Conservation (phyloP, 37 sponge, comb jelly and placozoan genomes). For the Axinella damicornis region DNA sequence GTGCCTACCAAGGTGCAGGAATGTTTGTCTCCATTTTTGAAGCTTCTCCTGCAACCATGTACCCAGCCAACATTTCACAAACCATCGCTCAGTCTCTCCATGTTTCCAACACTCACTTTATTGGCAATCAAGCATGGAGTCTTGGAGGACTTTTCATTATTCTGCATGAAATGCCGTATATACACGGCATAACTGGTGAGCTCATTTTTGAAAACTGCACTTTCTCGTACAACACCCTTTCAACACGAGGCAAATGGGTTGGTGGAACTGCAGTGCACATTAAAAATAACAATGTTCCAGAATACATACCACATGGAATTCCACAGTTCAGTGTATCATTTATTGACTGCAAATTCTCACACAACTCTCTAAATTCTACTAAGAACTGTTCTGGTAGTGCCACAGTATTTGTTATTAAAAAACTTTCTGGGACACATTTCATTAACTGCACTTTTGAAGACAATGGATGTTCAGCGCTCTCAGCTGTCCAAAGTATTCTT, state of each 20-base stretch:
- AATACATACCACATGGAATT: neutral
- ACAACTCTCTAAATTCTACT: neutral
- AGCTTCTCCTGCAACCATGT: neutral
- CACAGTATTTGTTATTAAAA: neutral
- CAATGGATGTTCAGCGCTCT: neutral
- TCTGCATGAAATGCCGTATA: neutral
- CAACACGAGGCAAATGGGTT: too few relatives aligned
- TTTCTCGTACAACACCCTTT: neutral
- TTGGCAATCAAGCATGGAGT: neutral
- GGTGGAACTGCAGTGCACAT: neutral
- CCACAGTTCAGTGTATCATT: constrained; percentile 10
- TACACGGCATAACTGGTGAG: neutral
- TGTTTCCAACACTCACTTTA: constrained; percentile 2
- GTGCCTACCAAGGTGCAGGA: neutral
- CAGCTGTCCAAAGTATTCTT: neutral
- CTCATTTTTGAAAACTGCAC: neutral
- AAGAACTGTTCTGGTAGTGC: neutral
- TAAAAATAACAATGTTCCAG: neutral
- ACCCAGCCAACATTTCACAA: neutral
- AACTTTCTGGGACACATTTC: neutral
- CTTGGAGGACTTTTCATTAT: constrained; percentile 1
- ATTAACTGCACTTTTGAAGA: neutral
- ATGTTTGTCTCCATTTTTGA: constrained; percentile 7
- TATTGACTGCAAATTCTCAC: neutral
- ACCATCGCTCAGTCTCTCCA: neutral